phyloP scores from a whole-genome alignment of 1,140 invertebrate species.

The Formica exsecta region DNA sequence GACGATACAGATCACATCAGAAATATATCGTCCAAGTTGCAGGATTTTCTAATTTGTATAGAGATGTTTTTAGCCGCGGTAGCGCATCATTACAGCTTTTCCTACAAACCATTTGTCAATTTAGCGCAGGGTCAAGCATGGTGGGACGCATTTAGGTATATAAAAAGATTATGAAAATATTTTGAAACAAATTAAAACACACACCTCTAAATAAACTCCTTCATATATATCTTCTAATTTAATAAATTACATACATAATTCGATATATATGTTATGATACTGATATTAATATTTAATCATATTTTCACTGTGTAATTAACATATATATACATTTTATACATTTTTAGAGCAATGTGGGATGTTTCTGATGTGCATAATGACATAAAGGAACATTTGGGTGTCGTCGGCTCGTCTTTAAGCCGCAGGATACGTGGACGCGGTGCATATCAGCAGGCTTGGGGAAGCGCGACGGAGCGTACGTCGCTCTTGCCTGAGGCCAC shows the following conservation, averaged over 20 bases:
- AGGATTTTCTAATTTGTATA: slow-evolving; percentile 98
- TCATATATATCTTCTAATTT: no score
- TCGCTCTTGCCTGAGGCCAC: slow-evolving; percentile 80
- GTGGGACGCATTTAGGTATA: slow-evolving; percentile 88
- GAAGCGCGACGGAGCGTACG: slow-evolving; percentile 86
- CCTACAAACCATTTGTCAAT: slow-evolving; percentile 94
- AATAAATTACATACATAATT: no score
- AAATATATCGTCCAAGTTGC: slow-evolving; percentile 92
- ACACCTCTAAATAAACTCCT: neutral
- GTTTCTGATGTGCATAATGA: slow-evolving; percentile 97
- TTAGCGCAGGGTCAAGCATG: slow-evolving; percentile 86
- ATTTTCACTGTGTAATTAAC: neutral
- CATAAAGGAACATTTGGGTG: slow-evolving; percentile 96
- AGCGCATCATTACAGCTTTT: slow-evolving; percentile 98
- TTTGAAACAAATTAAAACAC: neutral
- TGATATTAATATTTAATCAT: neutral
- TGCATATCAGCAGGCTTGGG: slow-evolving; percentile 90
- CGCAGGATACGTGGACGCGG: slow-evolving; percentile 90
- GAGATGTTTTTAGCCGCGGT: slow-evolving; percentile 99
- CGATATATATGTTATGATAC: neutral
- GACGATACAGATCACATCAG: slow-evolving; percentile 89
- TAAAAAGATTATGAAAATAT: neutral
- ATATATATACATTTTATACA: neutral
- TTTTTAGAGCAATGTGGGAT: slow-evolving; percentile 94
- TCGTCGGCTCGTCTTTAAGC: slow-evolving; percentile 93